Percentiles rank a stretch among this genome's conserved stretches.
Conservation (phyloP, 2,113 vertebrate genomes). For the Actenoides lindsayi region DNA sequence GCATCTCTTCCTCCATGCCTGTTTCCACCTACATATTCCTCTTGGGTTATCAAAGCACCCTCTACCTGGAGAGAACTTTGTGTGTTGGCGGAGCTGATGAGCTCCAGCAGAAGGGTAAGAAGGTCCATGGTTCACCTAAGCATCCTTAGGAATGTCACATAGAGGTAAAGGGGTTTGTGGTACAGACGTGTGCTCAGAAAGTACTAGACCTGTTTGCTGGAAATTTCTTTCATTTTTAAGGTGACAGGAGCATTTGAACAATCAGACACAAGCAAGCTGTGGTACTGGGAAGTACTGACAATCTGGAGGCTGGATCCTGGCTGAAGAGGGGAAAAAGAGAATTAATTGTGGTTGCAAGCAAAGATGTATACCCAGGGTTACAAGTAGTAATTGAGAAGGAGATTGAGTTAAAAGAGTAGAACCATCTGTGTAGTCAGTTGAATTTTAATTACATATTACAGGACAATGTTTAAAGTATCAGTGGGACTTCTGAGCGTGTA, state of each 20-base stretch:
- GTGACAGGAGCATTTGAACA: not conserved
- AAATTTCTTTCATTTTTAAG: not conserved
- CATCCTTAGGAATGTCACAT: rapidly evolving
- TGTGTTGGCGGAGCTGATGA: not conserved
- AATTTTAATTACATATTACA: not conserved
- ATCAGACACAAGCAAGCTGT: not conserved
- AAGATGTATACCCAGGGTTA: not conserved
- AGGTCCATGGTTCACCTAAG: not conserved
- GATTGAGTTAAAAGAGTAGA: not conserved
- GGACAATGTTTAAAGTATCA: not conserved
- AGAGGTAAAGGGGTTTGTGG: not conserved
- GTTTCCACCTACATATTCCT: not conserved
- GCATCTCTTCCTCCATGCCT: not conserved
- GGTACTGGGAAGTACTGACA: not conserved
- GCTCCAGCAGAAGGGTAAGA: not conserved
- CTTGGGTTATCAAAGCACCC: not conserved
- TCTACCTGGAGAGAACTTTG: not conserved
- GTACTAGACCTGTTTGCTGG: not conserved
- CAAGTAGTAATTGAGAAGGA: not conserved
- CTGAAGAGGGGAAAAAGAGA: not conserved
- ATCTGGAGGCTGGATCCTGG: not conserved
- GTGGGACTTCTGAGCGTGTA: not conserved
- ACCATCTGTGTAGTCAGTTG: not conserved
- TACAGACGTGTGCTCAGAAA: not conserved
- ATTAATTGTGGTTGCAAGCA: not conserved